Evolutionary conservation across 2,797 vertebrate genomes (phyloP), one percentile per base, ranked within the genome.

Genomic region (Myiothlypis chrysogaster): DNA sequence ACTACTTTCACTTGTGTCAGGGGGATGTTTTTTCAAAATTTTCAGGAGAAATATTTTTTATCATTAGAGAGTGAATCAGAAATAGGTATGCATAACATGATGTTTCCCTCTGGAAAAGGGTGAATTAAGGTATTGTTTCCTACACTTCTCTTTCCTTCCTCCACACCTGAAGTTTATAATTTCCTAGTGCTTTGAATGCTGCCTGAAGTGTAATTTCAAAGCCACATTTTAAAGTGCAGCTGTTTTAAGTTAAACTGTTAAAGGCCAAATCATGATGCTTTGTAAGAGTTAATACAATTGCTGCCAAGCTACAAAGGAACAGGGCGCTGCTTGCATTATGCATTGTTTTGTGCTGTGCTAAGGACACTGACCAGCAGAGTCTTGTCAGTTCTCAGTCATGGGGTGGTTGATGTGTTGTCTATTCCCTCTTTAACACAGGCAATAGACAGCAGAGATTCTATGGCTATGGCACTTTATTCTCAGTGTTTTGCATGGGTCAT

Each of bases 391-490:
- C 34, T 59, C 43, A 43, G 64, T 73, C 50, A 18, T 6, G 0
- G 20, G 2, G 11, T 35, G 13, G 14, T 9, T 69, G 69, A 44
- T 79, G 15, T 10, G 0, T 44, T 61, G 3, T 83, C 2, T 64
- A 5, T 89, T 90, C 37, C 27, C 39, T 65, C 47, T 76, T 87
- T 27, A 9, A 72, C 10, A 3, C 97, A 99, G 99, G 99, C 99
- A 25, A 97, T 98, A 83, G 99, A 99, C 94, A 99, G 99, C 95
- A 98, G 99, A 69, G 99, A 99, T 98, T 99, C 99, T 39, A 98
- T 99, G 98, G 99, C 99, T 84, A 99, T 99, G 99, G 99, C 99
- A 87, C 99, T 99, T 97, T 99, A 99, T 72, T 98, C 99, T 27
- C 99, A 99, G 94, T 99, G 99, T 97, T 99, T 99, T 94, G 98